Percentiles rank a stretch among this genome's conserved stretches.
Conservation (phyloP, 2,888 invertebrate genomes). For the Cheilosia scutellata region DNA sequence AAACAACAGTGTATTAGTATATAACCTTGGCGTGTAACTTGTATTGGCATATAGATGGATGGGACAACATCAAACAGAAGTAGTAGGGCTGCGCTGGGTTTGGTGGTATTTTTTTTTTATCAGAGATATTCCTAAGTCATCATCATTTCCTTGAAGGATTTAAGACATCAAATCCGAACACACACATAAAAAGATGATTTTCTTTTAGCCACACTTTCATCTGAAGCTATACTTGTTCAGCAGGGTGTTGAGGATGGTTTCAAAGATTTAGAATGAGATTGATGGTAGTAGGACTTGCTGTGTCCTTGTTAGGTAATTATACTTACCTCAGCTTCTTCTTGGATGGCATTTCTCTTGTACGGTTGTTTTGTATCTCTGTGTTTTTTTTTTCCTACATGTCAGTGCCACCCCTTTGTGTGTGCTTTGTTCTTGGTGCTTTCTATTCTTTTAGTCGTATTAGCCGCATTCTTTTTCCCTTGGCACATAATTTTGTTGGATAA, state of each 20-base stretch:
- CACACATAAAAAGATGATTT: background rate
- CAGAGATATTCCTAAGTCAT: slow-evolving; percentile 65
- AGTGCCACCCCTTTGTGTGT: slow-evolving; percentile 38
- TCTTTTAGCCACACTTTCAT: slow-evolving; percentile 46
- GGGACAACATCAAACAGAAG: slow-evolving; percentile 52
- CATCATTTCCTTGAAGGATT: slow-evolving; percentile 66
- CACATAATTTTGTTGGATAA: slow-evolving; percentile 15
- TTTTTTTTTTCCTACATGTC: background rate
- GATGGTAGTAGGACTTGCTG: slow-evolving; percentile 27
- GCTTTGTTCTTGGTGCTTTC: slow-evolving; percentile 42
- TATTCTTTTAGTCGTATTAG: slow-evolving; percentile 27
- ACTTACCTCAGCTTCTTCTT: slow-evolving; percentile 67
- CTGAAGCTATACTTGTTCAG: slow-evolving; percentile 27
- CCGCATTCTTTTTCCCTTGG: slow-evolving; percentile 36
- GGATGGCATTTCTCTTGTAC: slow-evolving; percentile 12
- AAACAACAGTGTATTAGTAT: slow-evolving; percentile 25
- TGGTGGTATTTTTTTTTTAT: slow-evolving; percentile 28
- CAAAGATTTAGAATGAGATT: slow-evolving; percentile 49
- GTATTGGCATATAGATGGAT: slow-evolving; percentile 66
- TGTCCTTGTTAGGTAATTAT: slow-evolving; percentile 66
- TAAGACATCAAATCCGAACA: slow-evolving; percentile 27
- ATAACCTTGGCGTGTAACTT: slow-evolving; percentile 69
- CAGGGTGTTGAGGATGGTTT: slow-evolving; percentile 25
- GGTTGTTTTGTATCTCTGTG: slow-evolving; percentile 1
- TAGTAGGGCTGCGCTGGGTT: slow-evolving; percentile 32